A percentile compares a stretch with the other conserved stretches of the same genome.
Conservation (phyloP, 2,113 vertebrate species). For the Cheirogaleus medius region DNA sequence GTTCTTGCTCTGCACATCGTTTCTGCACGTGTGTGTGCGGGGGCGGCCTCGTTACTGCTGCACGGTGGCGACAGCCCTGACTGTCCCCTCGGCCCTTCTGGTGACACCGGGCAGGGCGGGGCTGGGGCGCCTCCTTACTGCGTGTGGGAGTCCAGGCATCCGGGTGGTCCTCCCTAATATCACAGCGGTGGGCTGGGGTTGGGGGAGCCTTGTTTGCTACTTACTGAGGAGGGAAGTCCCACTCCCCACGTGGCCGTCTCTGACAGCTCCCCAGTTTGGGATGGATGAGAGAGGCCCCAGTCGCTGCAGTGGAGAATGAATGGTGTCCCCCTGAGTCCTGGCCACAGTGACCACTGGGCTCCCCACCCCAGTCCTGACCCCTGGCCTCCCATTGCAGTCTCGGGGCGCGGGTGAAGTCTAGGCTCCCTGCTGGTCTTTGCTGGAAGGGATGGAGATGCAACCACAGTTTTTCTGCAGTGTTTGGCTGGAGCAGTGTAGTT, state of each 20-base stretch:
- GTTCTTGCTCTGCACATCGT: rapidly evolving
- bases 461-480: background rate
- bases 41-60: rapidly evolving
- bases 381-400: background rate
- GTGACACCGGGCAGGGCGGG: background rate
- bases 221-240: background rate
- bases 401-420: background rate
- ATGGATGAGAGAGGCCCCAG: background rate
- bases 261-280: background rate
- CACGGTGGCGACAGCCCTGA: background rate
- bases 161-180: rapidly evolving
- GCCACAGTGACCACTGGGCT: no score
- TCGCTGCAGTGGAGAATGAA: no score
- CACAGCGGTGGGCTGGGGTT: no score
- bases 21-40: background rate
- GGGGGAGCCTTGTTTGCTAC: rapidly evolving
- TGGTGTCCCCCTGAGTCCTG: no score
- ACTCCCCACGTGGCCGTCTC: background rate
- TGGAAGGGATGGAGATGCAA: background rate
- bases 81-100: background rate
- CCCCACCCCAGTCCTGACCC: no score
- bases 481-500: background rate
- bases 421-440: background rate
- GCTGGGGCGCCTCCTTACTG: rapidly evolving
- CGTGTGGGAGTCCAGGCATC: background rate